phyloP scores from a whole-genome alignment of 2,888 invertebrate genomes.

The Agrochola lychnidis region DNA sequence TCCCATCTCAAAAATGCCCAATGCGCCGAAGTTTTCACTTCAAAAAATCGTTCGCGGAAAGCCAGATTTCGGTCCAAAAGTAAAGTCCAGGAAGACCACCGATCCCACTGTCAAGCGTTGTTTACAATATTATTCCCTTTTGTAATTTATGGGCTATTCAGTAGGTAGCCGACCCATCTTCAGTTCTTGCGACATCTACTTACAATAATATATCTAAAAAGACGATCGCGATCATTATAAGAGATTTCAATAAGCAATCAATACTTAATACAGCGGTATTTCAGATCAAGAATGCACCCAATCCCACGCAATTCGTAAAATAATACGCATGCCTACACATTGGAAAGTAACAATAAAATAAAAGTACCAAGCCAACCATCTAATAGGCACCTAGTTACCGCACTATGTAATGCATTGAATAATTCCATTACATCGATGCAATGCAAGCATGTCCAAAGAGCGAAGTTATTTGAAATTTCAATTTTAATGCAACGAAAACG shows the following conservation, averaged over 20 bases:
- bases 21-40: too few relatives aligned
- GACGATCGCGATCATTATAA: neutral
- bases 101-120: neutral
- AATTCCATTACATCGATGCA: conserved; percentile 43
- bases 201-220: neutral
- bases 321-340: conserved; percentile 16
- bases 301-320: conserved; percentile 9
- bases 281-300: conserved; percentile 30
- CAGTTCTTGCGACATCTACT: neutral
- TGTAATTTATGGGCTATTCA: neutral
- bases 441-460: conserved; percentile 36
- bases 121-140: neutral
- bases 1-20: too few relatives aligned
- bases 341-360: conserved; percentile 30
- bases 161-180: neutral
- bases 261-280: neutral
- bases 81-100: too few relatives aligned
- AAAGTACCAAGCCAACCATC: conserved; percentile 13
- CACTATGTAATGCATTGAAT: conserved; percentile 43
- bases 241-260: conserved; percentile 24
- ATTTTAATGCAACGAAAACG: conserved; percentile 66
- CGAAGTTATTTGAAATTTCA: conserved; percentile 51
- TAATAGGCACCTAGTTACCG: conserved; percentile 15
- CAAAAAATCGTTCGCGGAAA: too few relatives aligned
- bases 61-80: too few relatives aligned